Conservation (phyloP, 2,797 vertebrate genomes). For the Microchirus variegatus region DNA sequence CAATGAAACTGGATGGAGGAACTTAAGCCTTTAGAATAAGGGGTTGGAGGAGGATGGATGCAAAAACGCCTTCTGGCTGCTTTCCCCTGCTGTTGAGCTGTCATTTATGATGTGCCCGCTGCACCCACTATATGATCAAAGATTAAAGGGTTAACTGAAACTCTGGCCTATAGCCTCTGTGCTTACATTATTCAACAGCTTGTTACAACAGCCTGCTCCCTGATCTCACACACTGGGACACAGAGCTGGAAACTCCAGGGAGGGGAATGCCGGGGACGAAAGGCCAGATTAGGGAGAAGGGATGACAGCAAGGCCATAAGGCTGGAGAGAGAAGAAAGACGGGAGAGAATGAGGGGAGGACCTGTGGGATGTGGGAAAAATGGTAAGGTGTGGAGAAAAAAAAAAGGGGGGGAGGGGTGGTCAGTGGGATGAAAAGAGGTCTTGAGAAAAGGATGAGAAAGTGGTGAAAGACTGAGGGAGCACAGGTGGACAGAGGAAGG, state of each 20-base stretch:
- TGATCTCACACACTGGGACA: slow-evolving; percentile 70
- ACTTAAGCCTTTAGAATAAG: slow-evolving; percentile 54
- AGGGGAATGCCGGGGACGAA: slow-evolving; percentile 54
- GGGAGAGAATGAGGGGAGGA: slow-evolving; percentile 47
- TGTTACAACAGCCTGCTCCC: slow-evolving; percentile 76
- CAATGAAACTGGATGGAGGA: slow-evolving; percentile 64
- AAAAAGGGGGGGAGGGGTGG: background rate
- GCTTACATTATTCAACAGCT: slow-evolving; percentile 81
- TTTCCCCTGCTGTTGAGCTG: slow-evolving; percentile 57
- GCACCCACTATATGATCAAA: slow-evolving; percentile 70
- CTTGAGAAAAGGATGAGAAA: slow-evolving; percentile 73
- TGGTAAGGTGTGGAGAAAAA: slow-evolving; percentile 8
- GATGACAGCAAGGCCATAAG: slow-evolving; percentile 45
- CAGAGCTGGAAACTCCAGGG: slow-evolving; percentile 62
- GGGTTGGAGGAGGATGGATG: slow-evolving; percentile 37
- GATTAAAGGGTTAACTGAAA: slow-evolving; percentile 80
- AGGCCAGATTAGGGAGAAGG: slow-evolving; percentile 64
- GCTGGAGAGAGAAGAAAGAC: slow-evolving; percentile 53
- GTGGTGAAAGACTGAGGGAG: slow-evolving; percentile 63
- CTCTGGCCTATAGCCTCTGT: slow-evolving; percentile 66
- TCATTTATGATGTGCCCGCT: slow-evolving; percentile 67
- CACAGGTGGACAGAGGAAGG: slow-evolving; percentile 54
- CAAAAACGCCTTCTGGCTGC: slow-evolving; percentile 43
- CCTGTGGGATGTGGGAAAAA: slow-evolving; percentile 32
- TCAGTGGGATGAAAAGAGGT: slow-evolving; percentile 63